Evolutionary conservation across 2,888 invertebrate species (phyloP), one percentile per base, ranked within the genome.

Genomic region (Caenorhabditis doughertyi): DNA sequence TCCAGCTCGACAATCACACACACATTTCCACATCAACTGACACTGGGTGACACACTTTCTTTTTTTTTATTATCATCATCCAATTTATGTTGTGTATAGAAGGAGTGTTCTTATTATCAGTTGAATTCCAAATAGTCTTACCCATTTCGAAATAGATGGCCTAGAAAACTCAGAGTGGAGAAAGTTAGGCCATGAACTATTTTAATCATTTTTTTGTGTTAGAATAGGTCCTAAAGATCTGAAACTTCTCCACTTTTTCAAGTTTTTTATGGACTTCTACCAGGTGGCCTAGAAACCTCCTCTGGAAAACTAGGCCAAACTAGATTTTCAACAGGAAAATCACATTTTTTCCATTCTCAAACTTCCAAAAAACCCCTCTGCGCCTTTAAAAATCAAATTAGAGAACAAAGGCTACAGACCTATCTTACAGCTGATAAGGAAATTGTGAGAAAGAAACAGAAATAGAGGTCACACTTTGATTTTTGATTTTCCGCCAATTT

Each of bases 51-150:
- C 47, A 44, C 29, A 47, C 44, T 60, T 42, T 25, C 13, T 53
- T n/a, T 5, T 9, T 16, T 13, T 16, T 13, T 39, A 39, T 13
- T 25, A 60, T 60, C 42, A 60, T 60, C 42, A 64, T 64, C 47
- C 64, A 64, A 47, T 64, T 64, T 49, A 8, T 60, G 35, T 58
- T 58, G n/a, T 58, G 39, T 39, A 35, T n/a, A n/a, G n/a, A n/a
- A n/a, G n/a, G n/a, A 7, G 62, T 62, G 62, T 25, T 60, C 44
- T 44, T 62, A n/a, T 62, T 44, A 62, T 44, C 44, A 47, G 35
- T 32, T 60, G n/a, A n/a, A 39, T 39, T 13, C 11, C 39, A 39
- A 39, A 39, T n/a, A n/a, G n/a, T n/a, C n/a, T n/a, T n/a, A n/a
- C n/a, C n/a, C n/a, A n/a, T n/a, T n/a, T n/a, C n/a, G n/a, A n/a